These are phyloP conservation scores for Nomada fabriciana DNA, from an alignment of 2,888 invertebrate species.

Conservation along the genomic window DNA sequence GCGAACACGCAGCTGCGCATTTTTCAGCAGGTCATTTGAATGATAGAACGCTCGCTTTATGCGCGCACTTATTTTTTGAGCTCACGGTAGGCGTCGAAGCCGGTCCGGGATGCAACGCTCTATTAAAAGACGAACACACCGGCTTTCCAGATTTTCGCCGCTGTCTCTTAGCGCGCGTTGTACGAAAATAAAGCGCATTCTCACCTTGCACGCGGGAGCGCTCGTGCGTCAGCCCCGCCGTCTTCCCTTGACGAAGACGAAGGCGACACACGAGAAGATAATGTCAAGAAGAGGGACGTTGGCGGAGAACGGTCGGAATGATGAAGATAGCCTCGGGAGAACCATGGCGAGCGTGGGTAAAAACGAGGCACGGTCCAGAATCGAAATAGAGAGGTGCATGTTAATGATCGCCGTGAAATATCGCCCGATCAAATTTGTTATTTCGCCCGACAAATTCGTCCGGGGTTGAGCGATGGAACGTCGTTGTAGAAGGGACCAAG, in stretches of 20 bases:
- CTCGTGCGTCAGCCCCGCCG: slow-evolving; percentile 21
- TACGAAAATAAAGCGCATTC: slow-evolving; percentile 68
- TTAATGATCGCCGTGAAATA: slow-evolving; percentile 8
- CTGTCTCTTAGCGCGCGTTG: slow-evolving; percentile 68
- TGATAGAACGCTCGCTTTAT: no score
- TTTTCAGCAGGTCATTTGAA: not conserved
- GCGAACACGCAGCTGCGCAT: not conserved
- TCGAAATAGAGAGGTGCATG: slow-evolving; percentile 15
- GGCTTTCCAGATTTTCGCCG: slow-evolving; percentile 72
- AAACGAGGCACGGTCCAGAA: not conserved
- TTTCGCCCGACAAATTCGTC: slow-evolving; percentile 4
- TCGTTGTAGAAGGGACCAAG: not conserved
- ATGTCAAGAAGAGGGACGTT: not conserved
- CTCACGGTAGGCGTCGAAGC: slow-evolving; percentile 32
- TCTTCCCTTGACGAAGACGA: slow-evolving; percentile 6
- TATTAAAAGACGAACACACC: slow-evolving; percentile 75
- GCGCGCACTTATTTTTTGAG: slow-evolving; percentile 29
- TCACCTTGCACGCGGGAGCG: slow-evolving; percentile 43
- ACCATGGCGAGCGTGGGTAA: no score
- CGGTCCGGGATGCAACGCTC: slow-evolving; percentile 59
- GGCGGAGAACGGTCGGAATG: not conserved
- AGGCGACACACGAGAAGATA: not conserved
- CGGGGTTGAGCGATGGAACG: not conserved
- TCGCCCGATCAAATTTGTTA: not conserved
- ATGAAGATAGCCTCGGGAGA: not conserved